Evolutionary conservation across 2,888 invertebrate species (phyloP).

Genomic region (Patella pellucida): DNA sequence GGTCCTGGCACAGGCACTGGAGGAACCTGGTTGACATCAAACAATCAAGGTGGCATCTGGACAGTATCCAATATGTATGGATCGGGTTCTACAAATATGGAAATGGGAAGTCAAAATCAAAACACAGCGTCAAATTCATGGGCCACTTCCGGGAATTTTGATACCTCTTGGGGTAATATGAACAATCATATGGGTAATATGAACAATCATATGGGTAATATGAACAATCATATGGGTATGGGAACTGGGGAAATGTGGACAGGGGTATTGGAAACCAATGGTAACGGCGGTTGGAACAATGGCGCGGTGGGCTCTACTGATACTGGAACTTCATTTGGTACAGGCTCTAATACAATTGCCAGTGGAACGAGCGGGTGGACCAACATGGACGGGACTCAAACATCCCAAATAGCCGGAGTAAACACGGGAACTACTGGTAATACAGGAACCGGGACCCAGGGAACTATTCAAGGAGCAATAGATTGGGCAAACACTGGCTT

Average conservation of each 20-base stretch:
- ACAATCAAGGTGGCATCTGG: not conserved
- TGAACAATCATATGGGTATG: not conserved
- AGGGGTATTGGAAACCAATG: not conserved
- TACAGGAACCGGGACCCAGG: conserved; percentile 21
- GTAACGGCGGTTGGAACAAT: conserved; percentile 5
- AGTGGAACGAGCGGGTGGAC: not conserved
- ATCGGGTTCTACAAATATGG: not conserved
- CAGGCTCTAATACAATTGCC: conserved; percentile 8
- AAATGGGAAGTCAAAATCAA: too few relatives aligned
- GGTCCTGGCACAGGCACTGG: not conserved
- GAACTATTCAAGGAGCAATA: not conserved
- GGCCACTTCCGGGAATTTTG: not conserved
- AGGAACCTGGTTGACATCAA: not conserved
- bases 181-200: not conserved
- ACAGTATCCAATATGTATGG: not conserved
- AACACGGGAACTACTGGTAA: conserved; percentile 19
- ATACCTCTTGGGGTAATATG: not conserved
- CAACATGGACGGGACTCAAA: not conserved
- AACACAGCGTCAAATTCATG: not conserved
- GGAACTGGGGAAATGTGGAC: not conserved
- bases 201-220: too few relatives aligned
- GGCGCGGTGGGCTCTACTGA: conserved; percentile 16
- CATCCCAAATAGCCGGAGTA: conserved; percentile 4
- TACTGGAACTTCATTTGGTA: not conserved
- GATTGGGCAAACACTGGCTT: not conserved